phyloP scores from a whole-genome alignment of 1,140 invertebrate species.

The Leptopilina boulardi region DNA sequence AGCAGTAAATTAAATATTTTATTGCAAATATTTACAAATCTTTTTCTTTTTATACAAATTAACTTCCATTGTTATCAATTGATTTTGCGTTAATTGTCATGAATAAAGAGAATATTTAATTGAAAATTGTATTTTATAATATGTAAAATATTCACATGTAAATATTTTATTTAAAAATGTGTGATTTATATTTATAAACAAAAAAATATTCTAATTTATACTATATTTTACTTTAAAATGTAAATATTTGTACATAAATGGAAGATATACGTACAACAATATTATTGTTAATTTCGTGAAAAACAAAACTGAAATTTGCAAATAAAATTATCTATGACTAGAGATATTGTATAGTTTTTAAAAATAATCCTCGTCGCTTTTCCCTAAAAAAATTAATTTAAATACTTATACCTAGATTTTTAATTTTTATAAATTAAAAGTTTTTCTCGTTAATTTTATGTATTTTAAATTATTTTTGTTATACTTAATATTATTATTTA shows the following conservation, averaged over 20 bases:
- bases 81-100: background rate
- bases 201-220: constrained; percentile 34
- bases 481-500: no score
- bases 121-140: constrained; percentile 7
- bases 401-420: background rate
- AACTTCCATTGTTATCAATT: constrained; percentile 32
- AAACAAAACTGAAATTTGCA: background rate
- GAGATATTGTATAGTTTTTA: background rate
- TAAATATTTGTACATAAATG: constrained; percentile 25
- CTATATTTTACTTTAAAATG: constrained; percentile 7
- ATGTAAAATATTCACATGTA: background rate
- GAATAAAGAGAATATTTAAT: constrained; percentile 11
- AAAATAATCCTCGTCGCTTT: background rate
- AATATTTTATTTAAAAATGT: constrained; percentile 32
- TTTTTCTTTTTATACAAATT: constrained; percentile 3
- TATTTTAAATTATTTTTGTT: no score
- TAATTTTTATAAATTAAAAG: background rate
- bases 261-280: constrained; percentile 20
- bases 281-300: background rate
- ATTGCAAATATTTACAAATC: constrained; percentile 6
- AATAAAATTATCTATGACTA: background rate
- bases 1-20: constrained; percentile 4
- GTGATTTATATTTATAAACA: constrained; percentile 37
- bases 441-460: no score
- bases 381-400: background rate